Evolutionary conservation across 2,113 vertebrate species (phyloP).

Genomic region (Proteles cristata): DNA sequence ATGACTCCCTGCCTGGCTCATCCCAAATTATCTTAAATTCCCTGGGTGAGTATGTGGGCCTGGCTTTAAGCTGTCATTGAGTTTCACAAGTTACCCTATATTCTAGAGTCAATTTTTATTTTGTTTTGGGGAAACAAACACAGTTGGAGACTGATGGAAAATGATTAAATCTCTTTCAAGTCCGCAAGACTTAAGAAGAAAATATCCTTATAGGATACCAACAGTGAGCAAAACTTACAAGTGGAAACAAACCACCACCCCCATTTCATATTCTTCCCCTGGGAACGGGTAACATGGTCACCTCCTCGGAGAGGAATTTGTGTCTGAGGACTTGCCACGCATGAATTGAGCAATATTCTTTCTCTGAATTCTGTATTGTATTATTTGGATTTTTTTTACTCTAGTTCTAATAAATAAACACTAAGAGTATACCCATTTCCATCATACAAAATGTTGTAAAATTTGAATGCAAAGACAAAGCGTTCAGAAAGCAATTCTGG

Average conservation of each 20-base stretch:
- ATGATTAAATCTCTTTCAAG: neutral
- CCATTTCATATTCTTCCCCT: neutral
- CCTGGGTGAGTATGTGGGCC: neutral
- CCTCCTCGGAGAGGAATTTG: accelerated
- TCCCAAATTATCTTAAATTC: neutral
- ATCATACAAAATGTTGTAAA: neutral
- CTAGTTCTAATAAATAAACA: constrained; percentile 21
- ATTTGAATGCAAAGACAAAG: neutral
- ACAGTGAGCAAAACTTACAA: neutral
- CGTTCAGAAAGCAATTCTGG: constrained; percentile 21
- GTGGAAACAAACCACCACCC: neutral
- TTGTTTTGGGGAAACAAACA: neutral
- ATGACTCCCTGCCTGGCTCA: neutral
- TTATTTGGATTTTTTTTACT: neutral
- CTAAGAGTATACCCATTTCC: neutral
- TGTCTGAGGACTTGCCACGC: accelerated
- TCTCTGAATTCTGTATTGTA: neutral
- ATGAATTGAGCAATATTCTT: neutral
- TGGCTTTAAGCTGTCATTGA: neutral
- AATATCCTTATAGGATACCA: neutral
- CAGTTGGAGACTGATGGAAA: neutral
- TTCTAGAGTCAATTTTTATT: neutral
- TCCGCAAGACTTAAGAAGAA: neutral
- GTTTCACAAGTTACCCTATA: neutral
- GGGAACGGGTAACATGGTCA: neutral